phyloP scores from a whole-genome alignment of 2,797 vertebrate species.

The Macropodus opercularis region DNA sequence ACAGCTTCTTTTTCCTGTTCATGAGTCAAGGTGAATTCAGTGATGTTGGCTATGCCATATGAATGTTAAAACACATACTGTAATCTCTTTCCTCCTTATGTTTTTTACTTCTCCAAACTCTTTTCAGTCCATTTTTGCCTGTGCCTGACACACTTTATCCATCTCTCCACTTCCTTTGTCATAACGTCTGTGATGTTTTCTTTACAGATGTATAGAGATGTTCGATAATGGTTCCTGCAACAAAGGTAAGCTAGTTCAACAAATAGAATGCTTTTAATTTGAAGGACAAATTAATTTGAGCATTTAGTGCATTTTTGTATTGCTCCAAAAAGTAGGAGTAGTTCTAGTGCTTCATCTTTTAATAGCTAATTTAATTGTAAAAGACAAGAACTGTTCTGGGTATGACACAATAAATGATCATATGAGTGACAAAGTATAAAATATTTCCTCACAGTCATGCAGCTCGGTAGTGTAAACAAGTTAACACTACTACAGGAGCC shows the following conservation, averaged over 20 bases:
- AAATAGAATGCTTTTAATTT: background rate
- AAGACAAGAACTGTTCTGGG: background rate
- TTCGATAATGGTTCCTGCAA: conserved; percentile 57
- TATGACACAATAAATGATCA: background rate
- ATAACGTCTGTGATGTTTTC: conserved; percentile 51
- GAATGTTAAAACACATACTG: conserved; percentile 11
- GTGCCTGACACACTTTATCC: conserved; percentile 1
- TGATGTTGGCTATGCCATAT: conserved; percentile 23
- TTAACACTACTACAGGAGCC: no score
- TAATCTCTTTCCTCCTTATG: background rate
- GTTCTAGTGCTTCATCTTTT: background rate
- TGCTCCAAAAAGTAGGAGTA: no score
- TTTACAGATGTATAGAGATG: conserved; percentile 77
- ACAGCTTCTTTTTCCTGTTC: conserved; percentile 14
- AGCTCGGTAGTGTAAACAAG: no score
- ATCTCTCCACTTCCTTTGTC: conserved; percentile 7
- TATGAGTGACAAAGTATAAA: no score
- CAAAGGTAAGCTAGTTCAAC: conserved; percentile 49
- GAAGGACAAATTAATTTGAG: background rate
- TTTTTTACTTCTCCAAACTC: background rate
- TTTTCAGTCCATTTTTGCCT: conserved; percentile 13
- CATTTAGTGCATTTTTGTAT: no score
- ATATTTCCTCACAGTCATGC: no score
- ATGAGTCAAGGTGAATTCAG: conserved; percentile 26
- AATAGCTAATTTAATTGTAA: background rate